Base-by-base conservation (phyloP, 2,797 vertebrate genomes). In the Phoebastria nigripes region DNA sequence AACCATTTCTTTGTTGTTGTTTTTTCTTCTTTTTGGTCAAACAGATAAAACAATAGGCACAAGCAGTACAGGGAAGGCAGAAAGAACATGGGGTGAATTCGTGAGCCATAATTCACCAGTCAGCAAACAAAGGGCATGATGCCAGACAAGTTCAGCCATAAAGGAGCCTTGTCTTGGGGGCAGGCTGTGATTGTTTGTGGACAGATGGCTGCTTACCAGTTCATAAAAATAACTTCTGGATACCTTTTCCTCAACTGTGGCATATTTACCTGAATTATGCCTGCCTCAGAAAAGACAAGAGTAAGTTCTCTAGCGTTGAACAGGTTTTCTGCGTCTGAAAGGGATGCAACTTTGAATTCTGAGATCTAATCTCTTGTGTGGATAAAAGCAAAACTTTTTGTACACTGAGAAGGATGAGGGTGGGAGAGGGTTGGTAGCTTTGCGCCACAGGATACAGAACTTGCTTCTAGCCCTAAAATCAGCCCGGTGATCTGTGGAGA, bases 171-270 rank as follows among this genome's bases (percentile, higher is more conserved):
- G 82, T 96, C 72, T 80, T 89, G 54, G 76, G 91, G 63, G 61
- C 76, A 92, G 79, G 62, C 65, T 79, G 65, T 78, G 76, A 81
- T 93, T 93, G 35, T 90, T 90, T 81, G 54, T 93, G 82, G 87
- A 83, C 92, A 97, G 93, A 93, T 95, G 94, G 94, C 79, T 85
- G 78, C 72, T 91, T 88, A 89, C 54, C 35, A 88, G 69, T 92
- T 97, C 87, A 83, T 95, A 91, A 92, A 96, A 94, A 82, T 77
- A 63, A 85, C 39, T 96, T 89, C 79, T 89, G 76, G 87, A 41
- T 89, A 91, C 54, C 59, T 93, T 89, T 89, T 72, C 59, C 81
- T 92, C 61, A 82, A 3, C 39, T 71, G 47, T 77, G 41, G 37
- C 2, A 0, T 63, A 52, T 89, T 85, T 85, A 74, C 61, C 61